Base-by-base conservation (phyloP, 2,797 vertebrate genomes). In the Notolepis coatsorum region DNA sequence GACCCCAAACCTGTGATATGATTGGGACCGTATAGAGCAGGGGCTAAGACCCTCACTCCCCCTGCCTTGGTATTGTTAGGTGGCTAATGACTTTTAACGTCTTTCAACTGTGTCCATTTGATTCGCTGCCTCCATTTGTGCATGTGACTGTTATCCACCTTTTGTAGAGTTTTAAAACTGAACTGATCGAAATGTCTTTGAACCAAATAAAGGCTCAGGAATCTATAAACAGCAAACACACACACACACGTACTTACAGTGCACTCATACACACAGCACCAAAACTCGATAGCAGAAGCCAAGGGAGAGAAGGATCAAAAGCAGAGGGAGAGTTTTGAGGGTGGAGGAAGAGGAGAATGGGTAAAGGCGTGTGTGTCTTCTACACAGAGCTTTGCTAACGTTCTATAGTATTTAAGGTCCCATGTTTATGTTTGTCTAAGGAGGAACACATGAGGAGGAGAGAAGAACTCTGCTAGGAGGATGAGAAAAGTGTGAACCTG, bases 401-500 rank as follows among this genome's bases (percentile, higher is more conserved):
- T 39, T 45, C 20, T 13, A 45, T 5, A 46, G 4, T 4, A 13
- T 25, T 46, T 46, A n/a, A 10, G 23, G 7, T 6, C 5, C 45
- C 7, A 25, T 17, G 24, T 25, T 47, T 47, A n/a, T 15, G 24
- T 48, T 48, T 48, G 28, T 27, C n/a, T 48, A 27, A 28, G 17
- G 30, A 23, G 17, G n/a, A 43, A 52, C 27, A 4, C n/a, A n/a
- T n/a, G 23, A 27, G 45, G 20, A 38, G 33, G 15, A 41, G 35
- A 47, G 10, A 13, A 69, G 58, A 63, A 15, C 41, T 37, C 4
- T 2, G 23, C 12, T 33, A 48, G 55, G 35, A 68, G 63, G 28
- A 75, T 38, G 57, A 76, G 64, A 65, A 78, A 64, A 75, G 64
- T 58, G 68, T 77, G 73, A 87, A 89, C 77, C 75, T 71, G 60